phyloP scores from a whole-genome alignment of 92 coral and sea anemone genomes.

The Heteractis magnifica region DNA sequence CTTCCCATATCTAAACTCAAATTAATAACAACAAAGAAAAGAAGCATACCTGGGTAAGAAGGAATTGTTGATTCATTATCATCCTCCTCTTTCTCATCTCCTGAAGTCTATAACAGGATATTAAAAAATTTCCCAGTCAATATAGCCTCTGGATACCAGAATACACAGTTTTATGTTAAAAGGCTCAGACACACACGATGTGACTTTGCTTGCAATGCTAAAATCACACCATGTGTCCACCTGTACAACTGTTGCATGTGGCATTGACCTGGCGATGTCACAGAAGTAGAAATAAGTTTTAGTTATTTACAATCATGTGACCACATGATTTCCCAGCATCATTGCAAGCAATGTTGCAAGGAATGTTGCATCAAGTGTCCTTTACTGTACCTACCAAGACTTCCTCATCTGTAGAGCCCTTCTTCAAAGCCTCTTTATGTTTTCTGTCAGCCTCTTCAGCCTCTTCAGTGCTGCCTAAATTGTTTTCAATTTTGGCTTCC shows the following conservation, averaged over 20 bases:
- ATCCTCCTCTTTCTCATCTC: constrained; percentile 19
- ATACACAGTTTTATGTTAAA: no score
- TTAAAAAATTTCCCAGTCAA: no score
- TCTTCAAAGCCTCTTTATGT: neutral
- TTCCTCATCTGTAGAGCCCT: constrained; percentile 6
- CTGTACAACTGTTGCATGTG: no score
- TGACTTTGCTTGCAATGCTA: no score
- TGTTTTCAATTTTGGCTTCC: neutral
- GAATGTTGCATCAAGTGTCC: neutral
- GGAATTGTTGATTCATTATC: neutral
- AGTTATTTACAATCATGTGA: neutral
- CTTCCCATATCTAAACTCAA: no score
- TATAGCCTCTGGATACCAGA: no score
- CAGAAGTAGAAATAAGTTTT: no score
- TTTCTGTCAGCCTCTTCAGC: neutral
- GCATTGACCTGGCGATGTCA: no score
- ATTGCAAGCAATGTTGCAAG: neutral
- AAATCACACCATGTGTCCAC: no score
- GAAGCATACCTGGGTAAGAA: neutral
- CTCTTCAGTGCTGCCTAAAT: constrained; percentile 8
- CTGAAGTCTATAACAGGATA: constrained; percentile 16
- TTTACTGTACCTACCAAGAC: constrained; percentile 12
- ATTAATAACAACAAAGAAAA: neutral
- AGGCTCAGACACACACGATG: no score
- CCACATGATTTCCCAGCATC: neutral